Base-by-base conservation (phyloP, 2,888 invertebrate genomes). In the Tetragnatha montana region DNA sequence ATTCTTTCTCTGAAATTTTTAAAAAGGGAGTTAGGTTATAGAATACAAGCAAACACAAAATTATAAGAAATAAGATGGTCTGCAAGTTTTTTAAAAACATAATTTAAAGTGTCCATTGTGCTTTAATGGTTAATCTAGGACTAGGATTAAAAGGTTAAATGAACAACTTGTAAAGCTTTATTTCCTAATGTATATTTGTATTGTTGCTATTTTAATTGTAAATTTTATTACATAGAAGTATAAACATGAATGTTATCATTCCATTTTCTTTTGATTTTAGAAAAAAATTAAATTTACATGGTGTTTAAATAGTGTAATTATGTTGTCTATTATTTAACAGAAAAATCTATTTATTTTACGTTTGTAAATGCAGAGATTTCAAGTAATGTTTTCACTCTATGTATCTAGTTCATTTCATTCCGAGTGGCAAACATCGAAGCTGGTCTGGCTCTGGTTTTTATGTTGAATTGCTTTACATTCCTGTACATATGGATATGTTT, bases 401-500 rank as follows among this genome's bases (percentile, higher is more conserved):
- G 35, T 35, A 35, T 35, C 4, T 35, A 35, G 14, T 60, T 60
- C 60, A 60, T 60, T 60, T 60, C 60, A 60, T 60, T 60, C 60
- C 60, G n/a, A 47, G 35, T 75, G 35, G 49, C 35, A 75, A 35
- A 47, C n/a, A 75, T 75, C 3, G 49, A 49, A 47, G 47, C 47
- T 49, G 49, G 49, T n/a, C n/a, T 49, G 75, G n/a, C 49, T n/a
- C 49, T n/a, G n/a, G 68, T 35, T 75, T 68, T 60, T 12, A 12
- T 80, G 73, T 73, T 50, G 35, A 70, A 81, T 73, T 81, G 70
- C 69, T 81, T n/a, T 60, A 85, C 89, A 89, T 89, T 85, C 85
- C 85, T 89, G 85, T 89, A 85, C 47, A 89, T 89, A 88, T n/a
- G 68, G 47, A 70, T 74, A 71, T 85, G 78, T 70, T 49, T 14